phyloP scores from a whole-genome alignment of 2,797 vertebrate genomes.

The Hippopotamyrus pictus region DNA sequence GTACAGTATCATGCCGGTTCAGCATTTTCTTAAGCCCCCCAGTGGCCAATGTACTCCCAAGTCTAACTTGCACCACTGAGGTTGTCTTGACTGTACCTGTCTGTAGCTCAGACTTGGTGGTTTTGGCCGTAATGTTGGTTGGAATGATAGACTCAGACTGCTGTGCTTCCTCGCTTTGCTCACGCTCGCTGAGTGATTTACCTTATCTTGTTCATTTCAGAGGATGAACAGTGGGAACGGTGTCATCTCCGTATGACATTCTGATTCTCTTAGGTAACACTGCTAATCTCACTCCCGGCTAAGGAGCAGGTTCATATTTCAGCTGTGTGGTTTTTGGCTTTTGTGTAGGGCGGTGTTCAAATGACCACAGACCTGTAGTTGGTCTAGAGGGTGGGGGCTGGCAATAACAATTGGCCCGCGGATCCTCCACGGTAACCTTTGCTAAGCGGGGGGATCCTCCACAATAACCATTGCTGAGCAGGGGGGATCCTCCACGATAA shows the following conservation, averaged over 20 bases:
- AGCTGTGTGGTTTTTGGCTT: background rate
- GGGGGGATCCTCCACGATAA: background rate
- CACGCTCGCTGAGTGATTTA: background rate
- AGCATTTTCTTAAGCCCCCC: conserved; percentile 40
- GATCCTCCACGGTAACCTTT: background rate
- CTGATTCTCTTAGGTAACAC: background rate
- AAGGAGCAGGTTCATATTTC: background rate
- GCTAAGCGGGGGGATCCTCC: background rate
- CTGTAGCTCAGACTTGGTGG: conserved; percentile 41
- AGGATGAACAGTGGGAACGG: background rate
- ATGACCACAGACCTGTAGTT: background rate
- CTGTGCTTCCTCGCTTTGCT: background rate
- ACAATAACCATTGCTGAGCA: background rate
- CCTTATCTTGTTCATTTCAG: background rate
- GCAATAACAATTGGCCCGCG: background rate
- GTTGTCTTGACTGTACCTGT: conserved; percentile 43
- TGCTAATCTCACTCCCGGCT: background rate
- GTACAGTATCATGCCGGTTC: conserved; percentile 12
- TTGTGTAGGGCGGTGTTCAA: background rate
- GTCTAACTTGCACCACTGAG: conserved; percentile 35
- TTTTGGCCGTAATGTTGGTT: conserved; percentile 33
- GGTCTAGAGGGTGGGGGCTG: background rate
- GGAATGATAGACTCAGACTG: background rate
- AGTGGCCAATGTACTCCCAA: conserved; percentile 40
- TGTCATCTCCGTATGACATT: background rate